phyloP scores from a whole-genome alignment of 2,113 vertebrate genomes.

The Canis aureus region DNA sequence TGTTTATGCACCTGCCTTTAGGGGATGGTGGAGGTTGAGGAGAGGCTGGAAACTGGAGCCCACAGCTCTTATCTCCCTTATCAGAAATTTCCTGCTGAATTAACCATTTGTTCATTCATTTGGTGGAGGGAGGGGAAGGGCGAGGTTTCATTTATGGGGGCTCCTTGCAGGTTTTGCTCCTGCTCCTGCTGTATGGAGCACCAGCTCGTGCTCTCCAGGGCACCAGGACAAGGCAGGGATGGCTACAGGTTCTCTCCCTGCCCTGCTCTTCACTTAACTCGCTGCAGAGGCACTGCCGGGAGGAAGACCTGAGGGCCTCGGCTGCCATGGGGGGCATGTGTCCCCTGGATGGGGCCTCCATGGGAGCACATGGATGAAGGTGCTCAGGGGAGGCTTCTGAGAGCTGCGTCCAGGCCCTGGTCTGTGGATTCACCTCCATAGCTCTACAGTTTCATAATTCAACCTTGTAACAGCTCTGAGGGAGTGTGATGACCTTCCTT shows the following conservation, averaged over 20 bases:
- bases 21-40: not conserved
- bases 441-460: accelerated
- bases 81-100: not conserved
- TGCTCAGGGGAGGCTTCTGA: accelerated
- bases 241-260: not conserved
- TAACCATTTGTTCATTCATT: accelerated
- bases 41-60: not conserved
- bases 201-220: accelerated
- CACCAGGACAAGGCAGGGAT: too few species aligned
- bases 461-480: not conserved
- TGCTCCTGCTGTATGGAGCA: too few species aligned
- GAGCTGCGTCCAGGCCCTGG: accelerated
- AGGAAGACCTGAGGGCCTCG: not conserved
- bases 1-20: too few species aligned
- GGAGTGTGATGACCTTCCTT: not conserved
- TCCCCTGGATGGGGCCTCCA: not conserved
- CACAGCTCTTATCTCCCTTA: not conserved
- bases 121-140: not conserved
- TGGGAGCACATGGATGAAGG: too few species aligned
- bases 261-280: not conserved
- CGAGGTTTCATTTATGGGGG: not conserved
- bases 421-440: accelerated
- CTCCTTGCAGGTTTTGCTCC: too few species aligned
- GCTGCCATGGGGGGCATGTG: not conserved
- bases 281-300: not conserved